phyloP scores from a whole-genome alignment of 2,113 vertebrate genomes.

The Chrysochloris asiatica region DNA sequence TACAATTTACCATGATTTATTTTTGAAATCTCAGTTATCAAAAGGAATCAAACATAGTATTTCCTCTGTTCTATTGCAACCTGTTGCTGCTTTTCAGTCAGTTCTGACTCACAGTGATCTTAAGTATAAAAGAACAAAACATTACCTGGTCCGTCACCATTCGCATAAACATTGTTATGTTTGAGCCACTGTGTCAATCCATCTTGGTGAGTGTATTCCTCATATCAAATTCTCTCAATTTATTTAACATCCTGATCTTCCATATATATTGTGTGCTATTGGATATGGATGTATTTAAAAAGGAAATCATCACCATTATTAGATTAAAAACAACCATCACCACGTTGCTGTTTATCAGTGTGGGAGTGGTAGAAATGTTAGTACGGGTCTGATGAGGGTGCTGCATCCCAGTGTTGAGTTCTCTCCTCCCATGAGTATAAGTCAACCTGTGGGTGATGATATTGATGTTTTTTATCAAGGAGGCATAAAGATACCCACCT shows the following conservation, averaged over 20 bases:
- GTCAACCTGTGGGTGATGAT: neutral
- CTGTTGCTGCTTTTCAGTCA: neutral
- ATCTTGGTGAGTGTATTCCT: neutral
- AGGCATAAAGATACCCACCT: neutral
- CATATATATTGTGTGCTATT: neutral
- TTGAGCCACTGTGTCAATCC: neutral
- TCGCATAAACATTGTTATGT: neutral
- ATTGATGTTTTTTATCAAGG: neutral
- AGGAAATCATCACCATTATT: neutral
- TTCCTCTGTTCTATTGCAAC: neutral
- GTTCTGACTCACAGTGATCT: neutral
- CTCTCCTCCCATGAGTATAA: neutral
- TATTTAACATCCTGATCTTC: neutral
- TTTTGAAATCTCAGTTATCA: slow-evolving; percentile 9
- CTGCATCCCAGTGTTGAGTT: too few species aligned
- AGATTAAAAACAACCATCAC: neutral
- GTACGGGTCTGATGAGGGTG: neutral
- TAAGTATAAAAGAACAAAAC: neutral
- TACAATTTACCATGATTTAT: neutral
- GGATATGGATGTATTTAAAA: neutral
- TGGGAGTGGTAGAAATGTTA: too few species aligned
- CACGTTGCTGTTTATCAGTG: too few species aligned
- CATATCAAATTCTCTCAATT: neutral
- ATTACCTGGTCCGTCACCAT: neutral
- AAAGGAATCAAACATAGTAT: slow-evolving; percentile 14